Evolutionary conservation across 1,140 invertebrate species (phyloP), one percentile per base, ranked within the genome.

Genomic region (Zaprionus tsacasi): DNA sequence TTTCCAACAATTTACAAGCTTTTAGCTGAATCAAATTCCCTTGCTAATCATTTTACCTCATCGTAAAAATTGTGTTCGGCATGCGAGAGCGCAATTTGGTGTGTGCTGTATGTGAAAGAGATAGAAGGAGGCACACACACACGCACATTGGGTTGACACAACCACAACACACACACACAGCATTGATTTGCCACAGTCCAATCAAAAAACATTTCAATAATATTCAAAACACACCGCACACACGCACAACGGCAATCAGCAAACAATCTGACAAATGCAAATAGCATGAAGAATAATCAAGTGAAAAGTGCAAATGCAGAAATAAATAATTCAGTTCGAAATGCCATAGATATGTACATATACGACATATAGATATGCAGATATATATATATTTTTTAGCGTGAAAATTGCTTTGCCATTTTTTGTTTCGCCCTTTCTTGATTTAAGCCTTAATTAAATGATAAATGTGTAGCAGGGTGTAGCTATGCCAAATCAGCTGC

Each of bases 201-300:
- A 85, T 85, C 81, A 86, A 36, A 70, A 66, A 76, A 35, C 43
- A 76, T 72, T 65, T 71, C 73, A 71, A 71, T 55, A 71, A 76
- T 59, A 65, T 65, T 71, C 69, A 65, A 55, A 61, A 21, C 25
- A 57, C 17, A 58, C 38, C 33, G 63, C 43, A 56, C 25, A 58
- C 35, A 66, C 21, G 30, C 59, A 65, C 66, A 27, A 48, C 40
- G 55, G 76, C 76, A 85, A 85, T 86, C 79, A 86, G 66, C 82
- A 86, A 87, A 86, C 82, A 82, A 82, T 87, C 79, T 72, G 82
- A 78, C 82, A 86, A 77, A 85, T 87, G 79, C 78, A 82, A 78
- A 86, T 78, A 81, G 30, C 55, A 35, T 35, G 10, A 75, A 58
- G 35, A 57, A 75, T 43, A 70, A 64, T 58, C 35, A 70, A 70